Percentiles rank a stretch among this genome's conserved stretches.
Evolutionary conservation across 2,797 vertebrate species (phyloP).

Genomic region (Lophius americanus): DNA sequence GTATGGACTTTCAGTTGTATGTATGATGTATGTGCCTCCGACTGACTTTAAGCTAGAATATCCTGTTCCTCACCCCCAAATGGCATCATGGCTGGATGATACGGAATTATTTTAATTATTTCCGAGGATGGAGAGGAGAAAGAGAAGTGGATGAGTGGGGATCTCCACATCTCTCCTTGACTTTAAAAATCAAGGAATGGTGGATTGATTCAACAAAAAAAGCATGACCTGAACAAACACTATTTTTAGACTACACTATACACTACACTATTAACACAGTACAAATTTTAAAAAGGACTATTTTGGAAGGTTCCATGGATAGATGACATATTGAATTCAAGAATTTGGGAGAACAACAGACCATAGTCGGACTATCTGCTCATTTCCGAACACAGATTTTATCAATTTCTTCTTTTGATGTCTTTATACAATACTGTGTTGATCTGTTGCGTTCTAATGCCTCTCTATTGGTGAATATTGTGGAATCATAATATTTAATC

Average conservation of each 20-base stretch:
- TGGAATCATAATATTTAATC: slow-evolving; percentile 3
- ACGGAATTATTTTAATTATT: slow-evolving; percentile 23
- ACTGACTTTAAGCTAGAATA: slow-evolving; percentile 78
- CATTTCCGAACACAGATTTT: too few species aligned
- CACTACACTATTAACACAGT: too few species aligned
- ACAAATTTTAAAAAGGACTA: too few species aligned
- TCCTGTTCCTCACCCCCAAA: slow-evolving; percentile 47
- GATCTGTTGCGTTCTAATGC: too few species aligned
- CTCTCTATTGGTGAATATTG: too few species aligned
- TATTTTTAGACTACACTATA: too few species aligned
- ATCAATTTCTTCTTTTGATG: too few species aligned
- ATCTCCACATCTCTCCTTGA: slow-evolving; percentile 23
- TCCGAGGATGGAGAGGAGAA: slow-evolving; percentile 29
- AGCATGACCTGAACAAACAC: too few species aligned
- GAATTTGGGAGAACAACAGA: too few species aligned
- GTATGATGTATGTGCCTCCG: slow-evolving; percentile 33
- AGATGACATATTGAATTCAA: not conserved
- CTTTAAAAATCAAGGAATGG: slow-evolving; percentile 22
- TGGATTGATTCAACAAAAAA: not conserved
- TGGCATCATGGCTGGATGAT: slow-evolving; percentile 60
- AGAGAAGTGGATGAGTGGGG: slow-evolving; percentile 16
- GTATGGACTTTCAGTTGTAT: slow-evolving; percentile 37
- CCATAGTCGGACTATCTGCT: too few species aligned
- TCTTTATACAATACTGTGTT: too few species aligned
- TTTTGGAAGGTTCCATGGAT: not conserved